A percentile compares a stretch with the other conserved stretches of the same genome.
Evolutionary conservation across 2,113 vertebrate genomes (phyloP).

Genomic region (Myodes glareolus): DNA sequence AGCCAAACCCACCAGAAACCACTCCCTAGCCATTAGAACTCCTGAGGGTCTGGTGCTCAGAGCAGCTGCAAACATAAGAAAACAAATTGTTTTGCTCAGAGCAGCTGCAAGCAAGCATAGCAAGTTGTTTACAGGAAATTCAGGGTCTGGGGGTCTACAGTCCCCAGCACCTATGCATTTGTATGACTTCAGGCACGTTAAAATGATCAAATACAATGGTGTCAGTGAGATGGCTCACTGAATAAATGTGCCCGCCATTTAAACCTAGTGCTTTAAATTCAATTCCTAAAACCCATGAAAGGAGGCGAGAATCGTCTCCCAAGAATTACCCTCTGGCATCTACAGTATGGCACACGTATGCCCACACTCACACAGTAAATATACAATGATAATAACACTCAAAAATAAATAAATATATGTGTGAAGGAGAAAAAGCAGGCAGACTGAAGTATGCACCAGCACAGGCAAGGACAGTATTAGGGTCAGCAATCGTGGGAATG

Average conservation of each 20-base stretch:
- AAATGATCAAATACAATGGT: not conserved
- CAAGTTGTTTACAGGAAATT: no score
- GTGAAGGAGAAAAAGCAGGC: not conserved
- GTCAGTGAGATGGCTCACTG: not conserved
- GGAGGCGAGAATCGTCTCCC: not conserved
- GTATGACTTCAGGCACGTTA: not conserved
- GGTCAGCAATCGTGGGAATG: not conserved
- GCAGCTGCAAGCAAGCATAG: no score
- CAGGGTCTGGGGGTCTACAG: no score
- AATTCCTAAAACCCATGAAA: not conserved
- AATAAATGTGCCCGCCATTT: not conserved
- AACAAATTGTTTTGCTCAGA: no score
- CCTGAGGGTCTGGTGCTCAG: no score
- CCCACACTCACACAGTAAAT: not conserved
- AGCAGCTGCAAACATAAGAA: no score
- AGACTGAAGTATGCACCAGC: not conserved
- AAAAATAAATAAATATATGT: not conserved
- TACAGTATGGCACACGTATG: not conserved
- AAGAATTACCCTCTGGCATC: not conserved
- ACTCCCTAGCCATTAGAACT: no score
- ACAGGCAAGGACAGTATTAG: not conserved
- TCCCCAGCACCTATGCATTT: not conserved
- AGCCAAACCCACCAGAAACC: no score
- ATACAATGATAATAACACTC: not conserved
- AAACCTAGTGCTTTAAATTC: not conserved